A percentile compares a stretch with the other conserved stretches of the same genome.
These are phyloP conservation scores for Steromphala cineraria DNA, from an alignment of 2,888 invertebrate genomes.

Conservation along the genomic window DNA sequence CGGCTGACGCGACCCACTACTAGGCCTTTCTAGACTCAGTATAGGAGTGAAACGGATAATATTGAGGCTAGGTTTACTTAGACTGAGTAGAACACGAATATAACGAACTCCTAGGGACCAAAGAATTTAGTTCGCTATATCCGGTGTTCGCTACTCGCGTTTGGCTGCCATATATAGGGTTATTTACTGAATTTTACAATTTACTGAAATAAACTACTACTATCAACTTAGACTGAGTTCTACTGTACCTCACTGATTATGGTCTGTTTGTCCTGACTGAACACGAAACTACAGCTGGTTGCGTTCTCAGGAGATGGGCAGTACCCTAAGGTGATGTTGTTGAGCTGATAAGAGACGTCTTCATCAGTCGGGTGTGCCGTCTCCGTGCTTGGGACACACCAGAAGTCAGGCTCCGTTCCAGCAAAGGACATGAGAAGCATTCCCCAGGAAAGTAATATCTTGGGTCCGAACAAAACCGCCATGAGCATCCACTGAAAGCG, in stretches of 20 bases:
- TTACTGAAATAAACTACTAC: too few species aligned
- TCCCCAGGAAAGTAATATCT: background rate
- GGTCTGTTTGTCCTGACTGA: background rate
- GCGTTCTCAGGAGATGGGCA: background rate
- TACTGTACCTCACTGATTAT: background rate
- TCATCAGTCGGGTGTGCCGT: background rate
- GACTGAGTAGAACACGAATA: too few species aligned
- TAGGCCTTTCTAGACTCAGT: too few species aligned
- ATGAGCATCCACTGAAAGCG: background rate
- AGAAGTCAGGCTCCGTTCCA: background rate
- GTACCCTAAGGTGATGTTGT: background rate
- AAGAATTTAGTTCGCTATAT: too few species aligned
- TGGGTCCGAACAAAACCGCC: background rate
- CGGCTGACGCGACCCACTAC: too few species aligned
- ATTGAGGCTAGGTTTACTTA: too few species aligned
- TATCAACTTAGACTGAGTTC: too few species aligned
- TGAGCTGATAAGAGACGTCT: background rate
- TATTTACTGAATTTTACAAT: too few species aligned
- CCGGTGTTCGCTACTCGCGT: too few species aligned
- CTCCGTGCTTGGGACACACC: background rate
- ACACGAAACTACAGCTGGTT: background rate
- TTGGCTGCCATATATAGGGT: too few species aligned
- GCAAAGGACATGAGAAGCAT: constrained; percentile 11
- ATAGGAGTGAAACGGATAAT: too few species aligned
- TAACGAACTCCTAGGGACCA: too few species aligned